These are phyloP conservation scores for Neosilurus mollespiculum DNA, from an alignment of 2,797 vertebrate genomes.

Conservation along the genomic window DNA sequence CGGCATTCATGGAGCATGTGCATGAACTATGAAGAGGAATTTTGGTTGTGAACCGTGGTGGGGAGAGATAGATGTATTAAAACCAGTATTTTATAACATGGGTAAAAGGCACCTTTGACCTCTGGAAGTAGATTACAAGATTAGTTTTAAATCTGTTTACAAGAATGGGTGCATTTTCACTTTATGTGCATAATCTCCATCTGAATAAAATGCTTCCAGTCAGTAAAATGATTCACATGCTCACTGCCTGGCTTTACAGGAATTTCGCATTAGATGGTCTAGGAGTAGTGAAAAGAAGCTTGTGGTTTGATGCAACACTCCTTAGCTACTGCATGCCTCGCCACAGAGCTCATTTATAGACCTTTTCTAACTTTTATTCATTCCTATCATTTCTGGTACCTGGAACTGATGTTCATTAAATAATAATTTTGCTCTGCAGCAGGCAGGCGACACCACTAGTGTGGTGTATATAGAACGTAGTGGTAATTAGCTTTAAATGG, in stretches of 20 bases:
- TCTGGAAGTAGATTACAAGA: background rate
- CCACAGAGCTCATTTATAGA: background rate
- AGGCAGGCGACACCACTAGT: background rate
- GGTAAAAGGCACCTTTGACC: background rate
- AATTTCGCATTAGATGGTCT: background rate
- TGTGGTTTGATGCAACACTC: background rate
- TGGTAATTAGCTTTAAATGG: constrained; percentile 18
- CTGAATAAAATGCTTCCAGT: background rate
- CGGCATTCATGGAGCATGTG: background rate
- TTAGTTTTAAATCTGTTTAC: background rate
- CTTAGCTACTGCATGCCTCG: background rate
- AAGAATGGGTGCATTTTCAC: background rate
- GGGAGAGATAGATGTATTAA: background rate
- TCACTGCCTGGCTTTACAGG: background rate
- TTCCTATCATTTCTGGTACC: background rate
- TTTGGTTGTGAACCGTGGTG: background rate
- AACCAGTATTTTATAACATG: background rate
- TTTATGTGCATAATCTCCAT: background rate
- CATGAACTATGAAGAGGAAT: background rate
- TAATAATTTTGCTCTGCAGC: constrained; percentile 34
- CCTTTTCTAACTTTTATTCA: background rate
- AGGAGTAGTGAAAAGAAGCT: background rate
- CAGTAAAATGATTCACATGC: background rate
- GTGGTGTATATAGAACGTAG: background rate
- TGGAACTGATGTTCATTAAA: constrained; percentile 20